Base-by-base conservation (phyloP, 2,888 invertebrate species). In the Apotomis betuletana region DNA sequence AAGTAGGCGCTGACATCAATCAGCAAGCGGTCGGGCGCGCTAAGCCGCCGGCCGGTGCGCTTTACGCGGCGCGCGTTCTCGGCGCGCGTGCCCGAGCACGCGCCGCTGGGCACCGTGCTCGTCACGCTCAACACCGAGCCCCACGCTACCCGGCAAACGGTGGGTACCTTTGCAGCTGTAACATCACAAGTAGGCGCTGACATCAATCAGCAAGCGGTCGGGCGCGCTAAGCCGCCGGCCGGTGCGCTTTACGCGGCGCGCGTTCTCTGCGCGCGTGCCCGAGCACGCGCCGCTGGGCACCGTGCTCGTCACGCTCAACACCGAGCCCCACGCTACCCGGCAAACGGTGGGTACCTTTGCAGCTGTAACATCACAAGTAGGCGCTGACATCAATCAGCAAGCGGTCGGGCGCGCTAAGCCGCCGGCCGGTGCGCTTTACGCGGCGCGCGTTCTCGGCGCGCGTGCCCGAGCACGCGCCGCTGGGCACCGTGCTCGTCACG, bases 281-380 rank as follows among this genome's bases (percentile, higher is more conserved):
- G 98, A 98, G 90, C 96, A 96, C 81, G 94, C 96, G 12, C 95
- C 96, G 5, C 93, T 95, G 8, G 96, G 97, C 54, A 94, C 96
- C 75, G 95, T 41, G 41, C 41, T 41, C 41, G 41, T 41, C 41
- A 41, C 41, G 6, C 41, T 6, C 6, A 41, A 41, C 41, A 41
- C 41, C 0, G 95, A 95, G 73, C 83, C 80, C n/a, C 70, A 77
- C 94, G 94, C 77, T 95, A 95, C 0, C 92, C 70, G 64, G 46
- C 63, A 6, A 46, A 8, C 58, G 63, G 59, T 73, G 46, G 54
- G 63, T 65, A 54, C 51, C 5, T 15, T 15, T 74, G 70, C 36
- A 9, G 6, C 41, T 41, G 4, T 41, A 15, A 6, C 41, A 41
- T 5, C 5, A 4, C 41, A 41, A 41, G 41, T 41, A 41, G 41